phyloP scores from a whole-genome alignment of 2,113 vertebrate species.

The Gila orcuttii region DNA sequence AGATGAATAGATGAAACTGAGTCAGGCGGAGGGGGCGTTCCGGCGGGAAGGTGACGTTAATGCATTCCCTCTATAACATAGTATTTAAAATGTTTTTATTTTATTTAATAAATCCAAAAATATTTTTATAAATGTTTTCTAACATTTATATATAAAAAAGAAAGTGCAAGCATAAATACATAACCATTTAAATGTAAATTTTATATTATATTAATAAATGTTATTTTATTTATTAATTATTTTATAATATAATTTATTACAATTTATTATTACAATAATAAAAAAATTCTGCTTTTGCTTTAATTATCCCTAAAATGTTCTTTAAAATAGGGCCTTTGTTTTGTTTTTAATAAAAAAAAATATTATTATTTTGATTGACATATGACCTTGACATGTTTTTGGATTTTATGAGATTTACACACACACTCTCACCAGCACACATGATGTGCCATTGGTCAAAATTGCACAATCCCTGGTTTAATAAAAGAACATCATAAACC shows the following conservation, averaged over 20 bases:
- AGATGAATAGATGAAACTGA: too few species aligned
- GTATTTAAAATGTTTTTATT: neutral
- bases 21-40: too few species aligned
- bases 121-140: neutral
- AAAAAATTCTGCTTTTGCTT: too few species aligned
- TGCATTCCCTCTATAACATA: too few species aligned
- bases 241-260: neutral
- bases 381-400: neutral
- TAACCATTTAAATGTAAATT: neutral
- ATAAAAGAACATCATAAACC: conserved; percentile 42
- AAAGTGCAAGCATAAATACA: neutral
- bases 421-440: neutral
- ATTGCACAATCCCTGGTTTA: conserved; percentile 15
- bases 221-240: neutral
- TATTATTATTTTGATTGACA: neutral
- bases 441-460: neutral
- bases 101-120: neutral
- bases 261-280: too few species aligned
- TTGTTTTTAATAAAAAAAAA: too few species aligned
- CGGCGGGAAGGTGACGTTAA: too few species aligned
- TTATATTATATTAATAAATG: neutral
- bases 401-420: neutral
- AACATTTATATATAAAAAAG: neutral
- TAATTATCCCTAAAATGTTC: too few species aligned
- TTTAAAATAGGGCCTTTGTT: too few species aligned